Evolutionary conservation across 2,113 vertebrate genomes (phyloP).

Genomic region (Vidua chalybeata): DNA sequence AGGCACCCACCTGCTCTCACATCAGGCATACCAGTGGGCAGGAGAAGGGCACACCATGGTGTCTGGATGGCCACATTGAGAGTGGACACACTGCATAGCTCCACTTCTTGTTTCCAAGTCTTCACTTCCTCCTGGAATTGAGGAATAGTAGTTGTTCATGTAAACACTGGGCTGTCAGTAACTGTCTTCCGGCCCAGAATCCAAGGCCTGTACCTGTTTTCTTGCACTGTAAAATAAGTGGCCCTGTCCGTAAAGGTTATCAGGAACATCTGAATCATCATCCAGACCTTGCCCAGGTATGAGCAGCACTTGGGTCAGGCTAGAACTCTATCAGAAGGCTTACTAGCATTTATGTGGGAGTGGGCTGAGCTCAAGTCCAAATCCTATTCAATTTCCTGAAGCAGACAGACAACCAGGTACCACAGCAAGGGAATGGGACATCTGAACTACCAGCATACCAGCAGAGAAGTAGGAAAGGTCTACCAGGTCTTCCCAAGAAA

Average conservation of each 20-base stretch:
- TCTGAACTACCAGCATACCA: accelerated
- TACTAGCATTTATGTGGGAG: accelerated
- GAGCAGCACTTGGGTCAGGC: not conserved
- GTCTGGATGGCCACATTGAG: accelerated
- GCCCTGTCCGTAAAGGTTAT: not conserved
- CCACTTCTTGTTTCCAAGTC: not conserved
- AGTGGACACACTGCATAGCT: not conserved
- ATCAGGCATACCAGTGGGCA: not conserved
- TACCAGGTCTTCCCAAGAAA: not conserved
- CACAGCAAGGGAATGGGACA: not conserved
- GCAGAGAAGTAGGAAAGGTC: not conserved
- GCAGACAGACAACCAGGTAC: not conserved
- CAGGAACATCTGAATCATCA: not conserved
- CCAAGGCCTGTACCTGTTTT: not conserved
- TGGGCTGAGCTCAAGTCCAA: not conserved
- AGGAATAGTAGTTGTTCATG: accelerated
- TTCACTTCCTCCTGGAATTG: not conserved
- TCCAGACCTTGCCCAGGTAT: not conserved
- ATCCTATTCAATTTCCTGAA: not conserved
- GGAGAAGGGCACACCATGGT: not conserved
- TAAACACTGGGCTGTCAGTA: not conserved
- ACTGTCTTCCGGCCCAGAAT: not conserved
- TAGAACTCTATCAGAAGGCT: not conserved
- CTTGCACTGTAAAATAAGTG: not conserved
- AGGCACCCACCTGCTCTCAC: accelerated